Percentiles rank a stretch among this genome's conserved stretches.
phyloP scores from a whole-genome alignment of 1,140 invertebrate species.

The Drosophila lacteicornis region DNA sequence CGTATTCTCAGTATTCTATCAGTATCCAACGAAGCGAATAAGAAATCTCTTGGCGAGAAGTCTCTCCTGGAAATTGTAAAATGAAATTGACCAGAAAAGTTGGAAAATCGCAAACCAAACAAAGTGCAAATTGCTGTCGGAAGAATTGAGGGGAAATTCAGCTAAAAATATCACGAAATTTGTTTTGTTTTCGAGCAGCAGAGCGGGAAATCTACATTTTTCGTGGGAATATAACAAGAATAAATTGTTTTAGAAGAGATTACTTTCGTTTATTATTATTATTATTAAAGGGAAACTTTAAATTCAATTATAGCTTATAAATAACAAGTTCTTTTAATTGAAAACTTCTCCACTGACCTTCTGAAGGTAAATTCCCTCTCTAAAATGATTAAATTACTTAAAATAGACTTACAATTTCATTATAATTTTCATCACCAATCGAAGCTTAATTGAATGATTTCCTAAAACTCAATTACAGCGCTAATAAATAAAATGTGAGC shows the following conservation, averaged over 20 bases:
- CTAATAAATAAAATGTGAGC: constrained; percentile 1
- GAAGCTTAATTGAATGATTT: background rate
- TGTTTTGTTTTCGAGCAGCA: background rate
- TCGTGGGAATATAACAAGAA: background rate
- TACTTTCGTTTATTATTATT: too few relatives aligned
- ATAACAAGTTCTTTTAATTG: background rate
- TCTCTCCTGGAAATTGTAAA: constrained; percentile 9
- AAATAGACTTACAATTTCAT: background rate
- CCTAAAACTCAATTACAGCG: background rate
- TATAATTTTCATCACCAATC: background rate
- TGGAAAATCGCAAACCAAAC: constrained; percentile 14
- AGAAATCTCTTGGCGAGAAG: constrained; percentile 3
- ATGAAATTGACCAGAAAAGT: constrained; percentile 22
- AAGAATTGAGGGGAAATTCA: background rate
- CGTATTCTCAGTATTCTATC: background rate
- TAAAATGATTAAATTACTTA: background rate
- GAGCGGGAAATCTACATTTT: background rate
- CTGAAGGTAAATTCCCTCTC: background rate
- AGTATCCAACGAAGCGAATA: background rate
- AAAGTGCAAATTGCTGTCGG: constrained; percentile 5
- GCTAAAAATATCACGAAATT: constrained; percentile 1
- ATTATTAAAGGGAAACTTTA: background rate
- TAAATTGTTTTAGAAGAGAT: background rate
- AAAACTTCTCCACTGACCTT: background rate
- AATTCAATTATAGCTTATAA: background rate